Evolutionary conservation across 2,888 invertebrate genomes (phyloP), one percentile per base, ranked within the genome.

Genomic region (Nomada fabriciana): DNA sequence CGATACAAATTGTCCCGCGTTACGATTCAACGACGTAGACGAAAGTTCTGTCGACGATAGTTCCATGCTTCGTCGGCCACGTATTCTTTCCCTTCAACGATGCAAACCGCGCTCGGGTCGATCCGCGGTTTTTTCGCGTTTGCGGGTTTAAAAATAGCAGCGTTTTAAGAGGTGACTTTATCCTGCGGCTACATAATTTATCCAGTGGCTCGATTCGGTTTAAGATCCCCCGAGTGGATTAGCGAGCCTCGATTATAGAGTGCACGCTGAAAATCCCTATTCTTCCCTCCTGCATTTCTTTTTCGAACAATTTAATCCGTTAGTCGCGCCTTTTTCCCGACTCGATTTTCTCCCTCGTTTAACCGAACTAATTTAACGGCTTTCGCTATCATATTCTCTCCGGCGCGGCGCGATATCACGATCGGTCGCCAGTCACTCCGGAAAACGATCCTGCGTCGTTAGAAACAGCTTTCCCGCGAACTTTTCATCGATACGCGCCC

Each of bases 401-500:
- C 18, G 1, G 0, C 15, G 7, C 25, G 5, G n/a, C 36, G 20
- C 4, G 15, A 23, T 59, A 60, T 60, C 53, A 23, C 63, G 55
- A 55, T 68, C 42, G 50, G 42, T 43, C 25, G 61, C 42, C 61
- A 50, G 23, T 42, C 78, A 43, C 68, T 76, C 13, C 53, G n/a
- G 13, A 9, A 53, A 74, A 84, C 50, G 72, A 74, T 23, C 55
- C 13, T 20, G n/a, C 68, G 78, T 60, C 80, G 59, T 76, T 63
- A 75, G 20, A 20, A 61, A 63, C 72, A n/a, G 1, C 47, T 36
- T 64, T 68, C 59, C 10, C 18, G 65, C 70, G 73, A 85, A 83
- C 57, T 83, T 80, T 63, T 57, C 53, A 29, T 50, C 73, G 79
- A 84, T 86, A 84, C 76, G 70, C 63, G 64, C 64, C 70, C 65